Percentiles rank a stretch among this genome's conserved stretches.
phyloP scores from a whole-genome alignment of 2,888 invertebrate species.

The Leptopilina drosophilae region DNA sequence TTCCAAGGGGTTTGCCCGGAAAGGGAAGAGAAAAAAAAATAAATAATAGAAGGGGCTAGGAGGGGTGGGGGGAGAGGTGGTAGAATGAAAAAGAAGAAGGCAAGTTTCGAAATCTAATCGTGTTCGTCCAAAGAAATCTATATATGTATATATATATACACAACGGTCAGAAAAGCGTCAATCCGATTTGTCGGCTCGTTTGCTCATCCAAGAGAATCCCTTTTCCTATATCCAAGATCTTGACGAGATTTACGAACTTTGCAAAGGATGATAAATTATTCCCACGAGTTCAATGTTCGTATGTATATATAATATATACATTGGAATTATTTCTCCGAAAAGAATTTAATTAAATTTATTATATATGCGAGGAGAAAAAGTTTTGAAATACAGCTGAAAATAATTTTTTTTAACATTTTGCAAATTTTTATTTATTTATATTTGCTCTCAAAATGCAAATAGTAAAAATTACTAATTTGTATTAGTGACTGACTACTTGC shows the following conservation, averaged over 20 bases:
- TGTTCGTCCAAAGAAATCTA: constrained; percentile 51
- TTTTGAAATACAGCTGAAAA: too few relatives aligned
- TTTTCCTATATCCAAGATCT: constrained; percentile 7
- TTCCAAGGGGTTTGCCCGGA: constrained; percentile 61
- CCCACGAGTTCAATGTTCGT: background rate
- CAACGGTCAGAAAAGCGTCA: constrained; percentile 64
- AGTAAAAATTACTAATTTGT: too few relatives aligned
- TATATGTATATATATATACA: constrained; percentile 33
- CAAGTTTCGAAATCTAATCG: constrained; percentile 63
- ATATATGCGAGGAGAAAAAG: too few relatives aligned
- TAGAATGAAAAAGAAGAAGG: background rate
- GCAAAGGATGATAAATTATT: constrained; percentile 13
- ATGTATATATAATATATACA: background rate
- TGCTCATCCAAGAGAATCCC: constrained; percentile 44
- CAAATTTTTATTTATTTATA: too few relatives aligned
- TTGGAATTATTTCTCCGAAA: background rate
- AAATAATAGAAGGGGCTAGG: constrained; percentile 46
- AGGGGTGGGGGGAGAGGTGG: constrained; percentile 41
- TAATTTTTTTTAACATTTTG: too few relatives aligned
- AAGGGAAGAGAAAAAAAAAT: constrained; percentile 35
- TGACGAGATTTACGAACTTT: constrained; percentile 15
- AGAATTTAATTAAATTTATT: too few relatives aligned
- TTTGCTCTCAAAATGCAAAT: too few relatives aligned
- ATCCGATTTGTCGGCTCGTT: constrained; percentile 71
- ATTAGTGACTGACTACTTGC: too few relatives aligned